Evolutionary conservation across 2,888 invertebrate genomes (phyloP).

Genomic region (Parapristionchus giblindavisi): DNA sequence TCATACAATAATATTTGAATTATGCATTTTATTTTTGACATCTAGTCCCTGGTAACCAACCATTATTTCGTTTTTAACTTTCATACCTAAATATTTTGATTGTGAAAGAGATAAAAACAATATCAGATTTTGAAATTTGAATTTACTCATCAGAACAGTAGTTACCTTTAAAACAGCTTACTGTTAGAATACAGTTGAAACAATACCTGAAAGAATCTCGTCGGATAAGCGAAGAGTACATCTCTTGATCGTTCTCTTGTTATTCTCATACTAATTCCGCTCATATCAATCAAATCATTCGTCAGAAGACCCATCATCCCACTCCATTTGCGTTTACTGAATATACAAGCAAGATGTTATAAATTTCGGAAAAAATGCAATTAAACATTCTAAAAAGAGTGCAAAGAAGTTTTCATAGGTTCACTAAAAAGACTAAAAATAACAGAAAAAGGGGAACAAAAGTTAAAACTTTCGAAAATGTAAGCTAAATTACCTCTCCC

Average conservation of each 20-base stretch:
- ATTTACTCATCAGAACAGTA: too few relatives aligned
- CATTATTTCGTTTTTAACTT: too few relatives aligned
- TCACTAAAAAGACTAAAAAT: neutral
- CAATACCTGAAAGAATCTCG: slow-evolving; percentile 34
- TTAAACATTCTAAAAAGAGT: too few relatives aligned
- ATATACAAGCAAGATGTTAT: too few relatives aligned
- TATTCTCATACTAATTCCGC: slow-evolving; percentile 37
- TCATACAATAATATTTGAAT: neutral
- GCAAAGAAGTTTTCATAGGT: neutral
- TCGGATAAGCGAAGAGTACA: slow-evolving; percentile 35
- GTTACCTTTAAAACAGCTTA: too few relatives aligned
- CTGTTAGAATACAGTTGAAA: neutral
- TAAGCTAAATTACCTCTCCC: neutral
- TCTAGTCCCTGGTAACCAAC: too few relatives aligned
- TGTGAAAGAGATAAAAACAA: neutral
- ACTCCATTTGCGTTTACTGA: slow-evolving; percentile 21
- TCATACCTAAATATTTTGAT: neutral
- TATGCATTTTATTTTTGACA: too few relatives aligned
- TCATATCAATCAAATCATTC: slow-evolving; percentile 14
- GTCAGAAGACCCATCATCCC: slow-evolving; percentile 28
- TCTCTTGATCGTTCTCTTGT: slow-evolving; percentile 15
- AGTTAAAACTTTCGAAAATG: too few relatives aligned
- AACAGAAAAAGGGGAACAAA: neutral
- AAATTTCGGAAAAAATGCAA: too few relatives aligned
- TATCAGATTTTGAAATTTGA: too few relatives aligned